Base-by-base conservation (phyloP, 2,797 vertebrate species). In the Masticophis lateralis region DNA sequence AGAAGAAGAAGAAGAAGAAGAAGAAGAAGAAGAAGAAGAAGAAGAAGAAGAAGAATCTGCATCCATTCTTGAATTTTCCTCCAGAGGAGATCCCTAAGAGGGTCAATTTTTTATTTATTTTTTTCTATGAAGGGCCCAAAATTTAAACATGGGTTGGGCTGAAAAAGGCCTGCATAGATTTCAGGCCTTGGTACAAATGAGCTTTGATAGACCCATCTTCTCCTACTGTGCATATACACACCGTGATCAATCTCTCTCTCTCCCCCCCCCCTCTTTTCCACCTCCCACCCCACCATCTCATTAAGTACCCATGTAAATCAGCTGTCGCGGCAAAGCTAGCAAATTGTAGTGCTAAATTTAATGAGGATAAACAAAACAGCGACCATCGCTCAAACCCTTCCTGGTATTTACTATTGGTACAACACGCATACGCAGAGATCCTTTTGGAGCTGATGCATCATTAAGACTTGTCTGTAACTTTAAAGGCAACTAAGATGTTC, bases 291-390 rank as follows among this genome's bases (percentile, higher is more conserved):
- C 60, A 63, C 43, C n/a, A 60, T 20, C 91, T 94, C 59, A 90
- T 94, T 94, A 86, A 92, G 69, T 74, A 74, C 86, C 86, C 89
- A 92, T 94, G 89, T 92, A 94, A 94, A 94, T 94, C 86, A 91
- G 86, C 91, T 92, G 93, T 94, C 88, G 56, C n/a, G 12, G 91
- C 93, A 37, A 55, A 16, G 66, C 89, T 83, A 22, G 89, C 93
- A 94, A 94, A 91, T 94, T 94, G 93, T 94, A n/a, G 89, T 66
- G 66, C 93, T 92, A 88, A 87, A 83, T 90, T 83, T 94, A 94
- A 94, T 94, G 93, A 92, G 86, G 89, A 91, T 94, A 94, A 94
- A 94, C 91, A 92, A 90, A 91, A 83, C 91, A 1, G 86, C 57
- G 14, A 55, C 91, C 89, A 94, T 94, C 66, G 32, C 91, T 94